Base-by-base conservation (phyloP, 2,113 vertebrate species). In the Taurulus bubalis region DNA sequence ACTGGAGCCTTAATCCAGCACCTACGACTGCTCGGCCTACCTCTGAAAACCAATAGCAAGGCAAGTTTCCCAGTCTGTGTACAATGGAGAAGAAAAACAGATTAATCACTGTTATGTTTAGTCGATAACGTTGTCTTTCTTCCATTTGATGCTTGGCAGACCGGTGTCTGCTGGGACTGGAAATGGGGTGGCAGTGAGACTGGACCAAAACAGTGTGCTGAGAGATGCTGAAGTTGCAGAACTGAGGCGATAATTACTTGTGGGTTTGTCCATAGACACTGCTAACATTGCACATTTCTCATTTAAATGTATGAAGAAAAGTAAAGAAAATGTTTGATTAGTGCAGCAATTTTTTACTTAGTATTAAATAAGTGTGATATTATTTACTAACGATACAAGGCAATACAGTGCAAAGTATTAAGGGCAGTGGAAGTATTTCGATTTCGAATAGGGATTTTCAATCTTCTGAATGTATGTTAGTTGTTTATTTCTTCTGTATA, bases 11-110 rank as follows among this genome's bases (percentile, higher is more conserved):
- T 96, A 62, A 95, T 96, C 94, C 89, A 95, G 94, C 96, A 95
- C 96, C 96, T 97, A 96, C 96, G 96, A 97, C 96, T 96, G 96
- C 96, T 97, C 96, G 96, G 96, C 20, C 56, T n/a, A 10, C 22
- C 8, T 53, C 8, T 53, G 22, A 53, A 53, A 53, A 53, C 22
- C 22, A 22, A 53, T 9, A 53, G 15, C 14, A 53, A 4, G 12
- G 6, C 49, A 53, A 53, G 49, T 53, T 22, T 53, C 15, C 11
- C 12, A 45, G 51, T 53, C 51, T n/a, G 34, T 34, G 3, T 34
- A 34, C 2, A 53, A 11, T n/a, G 51, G 34, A 34, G 22, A 53
- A n/a, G 22, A 53, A n/a, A 53, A 16, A 53, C 51, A 53, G 51
- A 53, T n/a, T 10, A 9, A 24, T 53, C 22, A 10, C 22, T 53